Base-by-base conservation (phyloP, 2,888 invertebrate species). In the Pilophorus perplexus region DNA sequence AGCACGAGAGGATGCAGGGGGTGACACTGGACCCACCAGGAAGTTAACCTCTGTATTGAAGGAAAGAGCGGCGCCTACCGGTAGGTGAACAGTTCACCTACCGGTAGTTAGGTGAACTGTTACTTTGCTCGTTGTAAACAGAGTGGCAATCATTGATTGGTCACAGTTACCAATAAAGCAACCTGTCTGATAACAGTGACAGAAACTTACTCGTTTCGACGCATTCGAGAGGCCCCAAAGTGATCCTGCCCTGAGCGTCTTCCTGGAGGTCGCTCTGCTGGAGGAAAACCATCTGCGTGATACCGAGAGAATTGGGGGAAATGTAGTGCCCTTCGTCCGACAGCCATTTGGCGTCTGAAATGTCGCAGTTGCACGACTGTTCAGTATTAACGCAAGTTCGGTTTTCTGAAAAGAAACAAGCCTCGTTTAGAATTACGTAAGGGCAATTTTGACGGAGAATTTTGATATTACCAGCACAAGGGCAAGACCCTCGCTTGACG, bases 321-420 rank as follows among this genome's bases (percentile, higher is more conserved):
- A 85, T 86, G 74, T 90, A 89, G 72, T 85, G 88, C 2, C 94
- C 94, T 78, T 92, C 91, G 75, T 95, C 95, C 1, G 88, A 87
- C 71, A 88, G 83, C 92, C 93, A 93, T 77, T 92, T 89, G 72
- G 86, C 88, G 75, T 90, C 89, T 57, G 87, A 86, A 14, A 88
- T 86, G 77, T 96, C 95, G 75, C 95, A 96, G 78, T 94, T 93
- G 79, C 95, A 95, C 72, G 89, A 88, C 74, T 89, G 85, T 52
- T 86, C 84, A 37, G 88, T 84, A 76, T 88, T 88, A 54, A 88
- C 87, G 78, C 93, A 94, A 62, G 88, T 88, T 72, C 86, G 85
- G 74, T 88, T 89, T 71, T 89, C 86, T 74, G 86, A 71, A 74
- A 69, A 52, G 28, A 68, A 33, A 33, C 12, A n/a, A n/a, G n/a